A percentile compares a stretch with the other conserved stretches of the same genome.
Evolutionary conservation across 2,797 vertebrate genomes (phyloP).

Genomic region (Dicrostonyx torquatus): DNA sequence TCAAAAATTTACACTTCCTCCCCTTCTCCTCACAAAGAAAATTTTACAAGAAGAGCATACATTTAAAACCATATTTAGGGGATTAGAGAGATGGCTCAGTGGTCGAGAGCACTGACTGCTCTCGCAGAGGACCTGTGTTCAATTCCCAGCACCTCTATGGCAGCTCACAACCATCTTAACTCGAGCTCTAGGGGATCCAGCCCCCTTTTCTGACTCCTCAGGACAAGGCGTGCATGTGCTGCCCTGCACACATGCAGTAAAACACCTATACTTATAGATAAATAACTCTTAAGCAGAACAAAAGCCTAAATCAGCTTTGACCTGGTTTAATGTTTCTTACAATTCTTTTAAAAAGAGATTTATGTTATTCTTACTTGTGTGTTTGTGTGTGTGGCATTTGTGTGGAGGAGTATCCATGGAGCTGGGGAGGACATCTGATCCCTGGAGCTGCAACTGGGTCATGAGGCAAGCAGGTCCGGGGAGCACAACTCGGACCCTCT

Average conservation of each 20-base stretch:
- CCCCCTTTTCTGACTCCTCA: background rate
- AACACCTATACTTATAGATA: background rate
- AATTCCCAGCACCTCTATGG: background rate
- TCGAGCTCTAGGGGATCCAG: background rate
- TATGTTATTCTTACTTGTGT: too few species aligned
- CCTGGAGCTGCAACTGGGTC: background rate
- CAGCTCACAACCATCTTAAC: background rate
- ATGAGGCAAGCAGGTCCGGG: background rate
- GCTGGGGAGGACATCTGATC: background rate
- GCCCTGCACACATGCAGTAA: background rate
- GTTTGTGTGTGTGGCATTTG: too few species aligned
- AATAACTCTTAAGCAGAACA: background rate
- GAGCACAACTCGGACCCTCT: background rate
- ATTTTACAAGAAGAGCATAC: background rate
- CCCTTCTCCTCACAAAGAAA: background rate
- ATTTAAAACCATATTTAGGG: background rate
- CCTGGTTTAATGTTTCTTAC: background rate
- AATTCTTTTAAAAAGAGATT: background rate
- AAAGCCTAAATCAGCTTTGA: background rate
- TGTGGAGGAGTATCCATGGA: too few species aligned
- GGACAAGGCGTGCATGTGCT: background rate
- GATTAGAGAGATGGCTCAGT: background rate
- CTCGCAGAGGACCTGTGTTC: background rate
- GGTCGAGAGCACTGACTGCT: background rate
- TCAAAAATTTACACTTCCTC: too few species aligned